Evolutionary conservation across 2,113 vertebrate species (phyloP).

Genomic region (Percopsis transmontana): DNA sequence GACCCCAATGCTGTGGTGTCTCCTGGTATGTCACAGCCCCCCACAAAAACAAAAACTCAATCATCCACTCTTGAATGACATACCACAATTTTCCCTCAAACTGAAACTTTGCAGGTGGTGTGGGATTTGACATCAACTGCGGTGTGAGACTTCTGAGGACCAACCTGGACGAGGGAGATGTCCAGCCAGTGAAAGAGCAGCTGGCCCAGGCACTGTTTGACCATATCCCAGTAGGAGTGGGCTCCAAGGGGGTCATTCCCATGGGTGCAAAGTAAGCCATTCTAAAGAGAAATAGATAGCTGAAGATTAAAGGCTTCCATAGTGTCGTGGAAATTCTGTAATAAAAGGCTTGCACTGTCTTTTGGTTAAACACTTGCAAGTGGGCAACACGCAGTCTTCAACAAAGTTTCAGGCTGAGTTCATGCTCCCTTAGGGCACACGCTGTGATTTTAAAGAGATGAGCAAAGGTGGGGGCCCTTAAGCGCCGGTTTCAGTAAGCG

Average conservation of each 20-base stretch:
- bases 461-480: too few species aligned
- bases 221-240: conserved; percentile 96
- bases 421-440: too few species aligned
- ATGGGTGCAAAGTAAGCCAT: conserved; percentile 93
- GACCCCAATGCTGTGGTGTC: conserved; percentile 92
- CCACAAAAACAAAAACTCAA: neutral
- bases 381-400: too few species aligned
- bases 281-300: neutral
- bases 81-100: too few species aligned
- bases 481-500: too few species aligned
- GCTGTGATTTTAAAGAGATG: too few species aligned
- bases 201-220: conserved; percentile 96
- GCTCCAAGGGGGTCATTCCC: conserved; percentile 97
- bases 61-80: neutral
- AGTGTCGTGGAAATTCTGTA: too few species aligned
- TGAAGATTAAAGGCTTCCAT: too few species aligned
- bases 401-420: too few species aligned
- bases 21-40: conserved; percentile 78
- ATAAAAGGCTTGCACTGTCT: too few species aligned
- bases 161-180: conserved; percentile 93
- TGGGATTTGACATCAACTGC: conserved; percentile 98
- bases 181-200: conserved; percentile 97
- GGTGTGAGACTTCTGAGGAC: conserved; percentile 94
- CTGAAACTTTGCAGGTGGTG: conserved; percentile 81
- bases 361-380: too few species aligned